A percentile compares a stretch with the other conserved stretches of the same genome.
phyloP scores from a whole-genome alignment of 2,113 vertebrate genomes.

The Ardeotis arabs region DNA sequence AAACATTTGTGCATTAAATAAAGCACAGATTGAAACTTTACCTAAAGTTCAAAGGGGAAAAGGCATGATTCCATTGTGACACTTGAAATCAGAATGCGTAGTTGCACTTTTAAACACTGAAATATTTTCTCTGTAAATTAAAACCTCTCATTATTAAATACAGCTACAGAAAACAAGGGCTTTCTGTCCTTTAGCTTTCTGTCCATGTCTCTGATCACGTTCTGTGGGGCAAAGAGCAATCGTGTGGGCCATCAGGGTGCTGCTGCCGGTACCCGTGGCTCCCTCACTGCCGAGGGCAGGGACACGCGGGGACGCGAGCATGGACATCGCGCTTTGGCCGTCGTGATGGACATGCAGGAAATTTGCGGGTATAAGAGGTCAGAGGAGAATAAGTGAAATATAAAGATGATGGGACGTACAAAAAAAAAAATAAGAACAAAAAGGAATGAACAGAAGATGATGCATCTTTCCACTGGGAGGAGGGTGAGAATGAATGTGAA shows the following conservation, averaged over 20 bases:
- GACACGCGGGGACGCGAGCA: not conserved
- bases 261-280: fast-evolving
- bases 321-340: fast-evolving
- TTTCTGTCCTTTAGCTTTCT: not conserved
- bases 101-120: not conserved
- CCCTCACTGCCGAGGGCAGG: not conserved
- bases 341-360: not conserved
- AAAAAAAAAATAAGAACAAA: not conserved
- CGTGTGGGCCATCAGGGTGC: fast-evolving
- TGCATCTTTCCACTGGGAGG: not conserved
- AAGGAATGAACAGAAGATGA: not conserved
- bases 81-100: too few species aligned
- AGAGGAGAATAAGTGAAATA: not conserved
- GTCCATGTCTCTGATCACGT: not conserved
- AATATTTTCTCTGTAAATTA: not conserved
- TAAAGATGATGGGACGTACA: not conserved
- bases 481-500: not conserved
- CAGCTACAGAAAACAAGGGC: not conserved
- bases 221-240: not conserved
- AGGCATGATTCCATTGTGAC: fast-evolving
- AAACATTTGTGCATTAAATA: fast-evolving
- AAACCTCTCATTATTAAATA: not conserved
- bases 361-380: not conserved
- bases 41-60: not conserved
- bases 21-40: not conserved